These are phyloP conservation scores for Microtus oregoni DNA, from an alignment of 2,113 vertebrate species.

Conservation along the genomic window DNA sequence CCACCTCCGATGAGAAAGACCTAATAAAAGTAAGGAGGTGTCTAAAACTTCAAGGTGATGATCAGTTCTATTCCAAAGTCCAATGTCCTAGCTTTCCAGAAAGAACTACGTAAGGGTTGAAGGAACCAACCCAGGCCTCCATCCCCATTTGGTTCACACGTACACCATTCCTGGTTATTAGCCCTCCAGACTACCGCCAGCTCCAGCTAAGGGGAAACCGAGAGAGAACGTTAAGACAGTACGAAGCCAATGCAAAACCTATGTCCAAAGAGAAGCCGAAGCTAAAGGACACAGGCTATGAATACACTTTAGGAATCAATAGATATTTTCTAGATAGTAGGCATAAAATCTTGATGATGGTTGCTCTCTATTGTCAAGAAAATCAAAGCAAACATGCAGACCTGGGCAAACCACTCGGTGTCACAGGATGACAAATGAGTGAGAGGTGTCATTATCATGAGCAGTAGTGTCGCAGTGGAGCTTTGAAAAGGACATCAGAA, in stretches of 20 bases:
- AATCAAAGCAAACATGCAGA: background rate
- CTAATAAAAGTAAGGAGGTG: background rate
- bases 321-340: background rate
- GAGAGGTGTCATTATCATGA: background rate
- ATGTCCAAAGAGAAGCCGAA: background rate
- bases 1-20: background rate
- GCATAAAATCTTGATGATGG: background rate
- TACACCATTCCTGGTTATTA: rapidly evolving
- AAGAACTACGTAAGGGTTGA: background rate
- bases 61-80: background rate
- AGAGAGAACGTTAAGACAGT: background rate
- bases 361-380: background rate
- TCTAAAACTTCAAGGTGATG: background rate
- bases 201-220: background rate
- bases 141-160: no score
- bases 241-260: background rate
- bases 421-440: background rate
- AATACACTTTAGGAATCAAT: background rate
- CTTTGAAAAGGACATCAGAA: background rate
- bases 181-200: background rate
- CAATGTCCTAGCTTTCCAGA: background rate
- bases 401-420: background rate
- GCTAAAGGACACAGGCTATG: background rate
- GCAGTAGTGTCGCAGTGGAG: background rate
- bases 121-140: background rate